Conservation (phyloP, 2,888 invertebrate species). For the Trissoscelio sp. region DNA sequence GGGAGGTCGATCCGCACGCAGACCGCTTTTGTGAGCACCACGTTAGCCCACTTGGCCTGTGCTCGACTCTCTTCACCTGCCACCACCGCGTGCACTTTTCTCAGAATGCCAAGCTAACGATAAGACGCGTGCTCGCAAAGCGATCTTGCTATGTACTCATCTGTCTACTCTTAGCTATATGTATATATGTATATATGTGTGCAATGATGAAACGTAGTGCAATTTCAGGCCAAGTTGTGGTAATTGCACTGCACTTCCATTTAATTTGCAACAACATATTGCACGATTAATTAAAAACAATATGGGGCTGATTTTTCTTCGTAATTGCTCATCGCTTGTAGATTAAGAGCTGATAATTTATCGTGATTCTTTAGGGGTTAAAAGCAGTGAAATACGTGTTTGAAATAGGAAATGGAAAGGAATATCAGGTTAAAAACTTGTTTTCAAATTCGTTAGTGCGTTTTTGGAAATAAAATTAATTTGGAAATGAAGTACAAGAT, state of each 20-base stretch:
- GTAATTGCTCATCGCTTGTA: background rate
- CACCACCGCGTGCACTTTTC: constrained; percentile 31
- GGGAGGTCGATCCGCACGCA: constrained; percentile 2
- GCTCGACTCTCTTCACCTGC: constrained; percentile 41
- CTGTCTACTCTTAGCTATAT: too few relatives aligned
- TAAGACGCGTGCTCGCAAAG: constrained; percentile 37
- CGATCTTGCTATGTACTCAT: background rate
- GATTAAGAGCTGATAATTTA: too few relatives aligned
- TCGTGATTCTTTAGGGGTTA: too few relatives aligned
- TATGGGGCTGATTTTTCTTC: background rate
- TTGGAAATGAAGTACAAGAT: too few relatives aligned
- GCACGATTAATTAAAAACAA: background rate
- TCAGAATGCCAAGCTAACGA: constrained; percentile 35
- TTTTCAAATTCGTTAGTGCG: too few relatives aligned
- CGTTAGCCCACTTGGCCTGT: constrained; percentile 42
- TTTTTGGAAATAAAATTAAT: too few relatives aligned
- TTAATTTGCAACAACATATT: background rate
- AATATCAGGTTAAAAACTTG: too few relatives aligned
- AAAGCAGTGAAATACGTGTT: too few relatives aligned
- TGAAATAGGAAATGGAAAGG: too few relatives aligned
- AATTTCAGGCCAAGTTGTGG: constrained; percentile 7
- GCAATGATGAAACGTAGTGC: constrained; percentile 11
- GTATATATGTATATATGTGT: background rate
- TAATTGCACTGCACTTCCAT: constrained; percentile 4
- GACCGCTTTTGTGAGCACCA: constrained; percentile 28